Evolutionary conservation across 92 coral and sea anemone genomes (phyloP), one percentile per base, ranked within the genome.

Genomic region (Plumapathes pennacea): DNA sequence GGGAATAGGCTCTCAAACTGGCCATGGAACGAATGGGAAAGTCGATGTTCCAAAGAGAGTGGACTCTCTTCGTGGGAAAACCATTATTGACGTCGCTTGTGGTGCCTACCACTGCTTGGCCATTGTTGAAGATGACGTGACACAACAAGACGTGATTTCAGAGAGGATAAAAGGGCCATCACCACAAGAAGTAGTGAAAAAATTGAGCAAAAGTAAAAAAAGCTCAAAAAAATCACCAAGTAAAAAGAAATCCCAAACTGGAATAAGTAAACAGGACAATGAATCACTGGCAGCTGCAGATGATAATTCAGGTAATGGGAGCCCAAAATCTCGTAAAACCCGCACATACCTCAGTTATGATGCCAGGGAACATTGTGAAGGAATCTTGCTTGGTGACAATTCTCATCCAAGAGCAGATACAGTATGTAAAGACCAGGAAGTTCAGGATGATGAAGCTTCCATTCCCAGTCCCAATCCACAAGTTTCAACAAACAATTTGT

Each of bases 91-190:
- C 15, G 50, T 94, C 15, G 77, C 38, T 0, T 88, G 96, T 73
- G 99, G 99, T 3, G 95, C 91, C 25, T 94, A 84, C 38, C 99
- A 94, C 50, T 84, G 96, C 34, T 54, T 94, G 30, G 99, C 91
- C 6, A 68, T 88, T n/a, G 74, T 94, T 11, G 67, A 64, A 29
- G 89, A 56, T 30, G 62, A 61, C 25, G 9, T 12, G 15, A 8
- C 33, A 25, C n/a, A n/a, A n/a, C n/a, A n/a, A n/a, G n/a, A n/a
- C n/a, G n/a, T n/a, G n/a, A n/a, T n/a, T n/a, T n/a, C n/a, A n/a
- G n/a, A n/a, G n/a, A n/a, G n/a, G n/a, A n/a, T n/a, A n/a, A n/a
- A n/a, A n/a, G n/a, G n/a, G n/a, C n/a, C n/a, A n/a, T n/a, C n/a
- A n/a, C n/a, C n/a, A n/a, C n/a, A n/a, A n/a, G n/a, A n/a, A n/a